Conservation (phyloP, 92 coral and sea anemone genomes). For the Anthopleura xanthogrammica region DNA sequence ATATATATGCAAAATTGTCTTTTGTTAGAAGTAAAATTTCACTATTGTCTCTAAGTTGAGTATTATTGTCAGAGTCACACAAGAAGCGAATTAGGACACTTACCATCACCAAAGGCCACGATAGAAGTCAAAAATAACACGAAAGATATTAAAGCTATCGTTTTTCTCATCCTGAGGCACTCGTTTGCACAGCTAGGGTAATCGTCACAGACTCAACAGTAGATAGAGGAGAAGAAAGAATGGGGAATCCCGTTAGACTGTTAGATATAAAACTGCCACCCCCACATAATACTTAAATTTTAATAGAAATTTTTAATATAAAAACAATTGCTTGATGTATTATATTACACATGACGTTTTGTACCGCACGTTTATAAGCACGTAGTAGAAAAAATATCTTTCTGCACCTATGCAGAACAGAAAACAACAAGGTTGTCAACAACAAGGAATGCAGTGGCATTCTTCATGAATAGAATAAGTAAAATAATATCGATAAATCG, state of each 20-base stretch:
- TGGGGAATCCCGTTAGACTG: neutral
- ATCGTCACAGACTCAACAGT: neutral
- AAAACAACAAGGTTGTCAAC: too few relatives aligned
- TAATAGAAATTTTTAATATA: neutral
- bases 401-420: too few relatives aligned
- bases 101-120: neutral
- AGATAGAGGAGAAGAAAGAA: neutral
- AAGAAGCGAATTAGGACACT: neutral
- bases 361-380: too few relatives aligned
- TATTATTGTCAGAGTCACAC: neutral
- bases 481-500: too few relatives aligned
- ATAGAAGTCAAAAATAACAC: neutral
- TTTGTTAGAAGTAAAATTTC: too few relatives aligned
- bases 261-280: neutral
- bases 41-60: too few relatives aligned
- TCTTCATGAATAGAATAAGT: too few relatives aligned
- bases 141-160: neutral
- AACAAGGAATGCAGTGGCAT: too few relatives aligned
- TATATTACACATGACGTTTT: neutral
- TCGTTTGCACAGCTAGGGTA: neutral
- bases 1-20: too few relatives aligned
- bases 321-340: neutral
- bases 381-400: too few relatives aligned
- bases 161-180: neutral
- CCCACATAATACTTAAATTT: neutral